These are phyloP conservation scores for Onychomys torridus DNA, from an alignment of 2,797 vertebrate genomes.

Conservation along the genomic window DNA sequence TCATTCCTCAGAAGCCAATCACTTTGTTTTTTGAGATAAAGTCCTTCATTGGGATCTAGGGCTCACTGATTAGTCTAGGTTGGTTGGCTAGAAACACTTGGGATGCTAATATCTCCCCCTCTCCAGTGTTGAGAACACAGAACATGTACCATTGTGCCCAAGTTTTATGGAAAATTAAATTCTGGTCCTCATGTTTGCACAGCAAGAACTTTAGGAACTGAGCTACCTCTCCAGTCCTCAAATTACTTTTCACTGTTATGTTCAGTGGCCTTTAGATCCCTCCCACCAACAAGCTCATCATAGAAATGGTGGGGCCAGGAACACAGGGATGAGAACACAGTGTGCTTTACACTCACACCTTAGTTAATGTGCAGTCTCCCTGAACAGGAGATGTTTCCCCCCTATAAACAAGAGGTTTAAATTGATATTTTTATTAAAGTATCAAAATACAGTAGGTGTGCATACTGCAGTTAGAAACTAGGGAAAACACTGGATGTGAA, in stretches of 20 bases:
- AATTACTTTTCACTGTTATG: neutral
- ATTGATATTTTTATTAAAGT: neutral
- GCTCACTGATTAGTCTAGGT: neutral
- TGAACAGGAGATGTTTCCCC: neutral
- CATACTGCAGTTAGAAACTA: neutral
- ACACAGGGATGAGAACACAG: neutral
- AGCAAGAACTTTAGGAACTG: neutral
- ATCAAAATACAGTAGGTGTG: neutral
- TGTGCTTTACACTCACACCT: neutral
- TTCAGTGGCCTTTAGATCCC: neutral
- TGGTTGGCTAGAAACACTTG: neutral
- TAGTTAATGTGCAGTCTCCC: neutral
- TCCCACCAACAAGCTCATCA: neutral
- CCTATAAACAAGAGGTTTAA: slow-evolving; percentile 20
- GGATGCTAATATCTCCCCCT: neutral
- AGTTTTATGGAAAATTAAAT: neutral
- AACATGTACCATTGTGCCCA: neutral
- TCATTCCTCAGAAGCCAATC: neutral
- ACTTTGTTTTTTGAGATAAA: neutral
- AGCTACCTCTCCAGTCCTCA: neutral
- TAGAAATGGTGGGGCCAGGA: neutral
- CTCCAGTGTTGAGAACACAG: neutral
- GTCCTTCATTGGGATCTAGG: neutral
- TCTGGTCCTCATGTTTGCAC: neutral
- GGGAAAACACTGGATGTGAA: neutral